Conservation (phyloP, 1,140 invertebrate species). For the Hypsibius dujardini region DNA sequence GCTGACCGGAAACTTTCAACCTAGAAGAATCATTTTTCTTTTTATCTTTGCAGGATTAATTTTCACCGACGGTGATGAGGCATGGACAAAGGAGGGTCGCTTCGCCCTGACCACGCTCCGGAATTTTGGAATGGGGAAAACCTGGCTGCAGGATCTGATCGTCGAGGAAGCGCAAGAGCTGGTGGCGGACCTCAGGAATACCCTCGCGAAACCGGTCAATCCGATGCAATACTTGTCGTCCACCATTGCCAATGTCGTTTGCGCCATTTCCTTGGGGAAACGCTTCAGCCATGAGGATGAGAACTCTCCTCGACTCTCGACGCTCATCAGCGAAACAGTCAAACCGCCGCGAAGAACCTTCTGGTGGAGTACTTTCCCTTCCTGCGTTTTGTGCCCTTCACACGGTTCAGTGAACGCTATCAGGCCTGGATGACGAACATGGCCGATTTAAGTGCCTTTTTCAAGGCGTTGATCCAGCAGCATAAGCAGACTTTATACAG, state of each 20-base stretch:
- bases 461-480: background rate
- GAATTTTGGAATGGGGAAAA: slow-evolving; percentile 11
- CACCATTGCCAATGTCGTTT: background rate
- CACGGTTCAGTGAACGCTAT: background rate
- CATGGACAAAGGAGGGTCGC: background rate
- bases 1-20: background rate
- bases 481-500: background rate
- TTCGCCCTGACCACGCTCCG: slow-evolving; percentile 12
- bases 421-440: background rate
- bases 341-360: background rate
- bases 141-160: background rate
- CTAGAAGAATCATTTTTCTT: background rate
- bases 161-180: slow-evolving; percentile 10
- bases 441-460: background rate
- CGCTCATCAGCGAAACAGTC: background rate
- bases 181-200: background rate
- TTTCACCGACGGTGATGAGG: background rate
- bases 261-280: background rate
- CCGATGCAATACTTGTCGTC: background rate
- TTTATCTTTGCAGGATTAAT: background rate
- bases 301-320: background rate
- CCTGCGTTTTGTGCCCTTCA: background rate
- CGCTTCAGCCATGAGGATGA: slow-evolving; percentile 15
- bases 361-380: background rate
- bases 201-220: background rate